A percentile compares a stretch with the other conserved stretches of the same genome.
These are phyloP conservation scores for Oncorhynchus clarkii DNA, from an alignment of 2,113 vertebrate species.

Conservation along the genomic window DNA sequence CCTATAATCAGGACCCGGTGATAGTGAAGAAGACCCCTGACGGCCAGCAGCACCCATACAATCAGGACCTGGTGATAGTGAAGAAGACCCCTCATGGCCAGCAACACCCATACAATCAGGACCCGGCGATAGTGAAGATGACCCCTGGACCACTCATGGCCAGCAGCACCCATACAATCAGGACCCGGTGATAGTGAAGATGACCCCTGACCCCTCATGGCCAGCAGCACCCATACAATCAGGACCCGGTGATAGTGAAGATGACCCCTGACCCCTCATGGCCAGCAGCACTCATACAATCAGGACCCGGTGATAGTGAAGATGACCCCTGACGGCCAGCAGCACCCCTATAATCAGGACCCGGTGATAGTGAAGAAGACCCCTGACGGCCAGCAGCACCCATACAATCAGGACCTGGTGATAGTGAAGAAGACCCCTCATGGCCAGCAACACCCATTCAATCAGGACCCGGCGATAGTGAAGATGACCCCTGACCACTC, in stretches of 20 bases:
- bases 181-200: conserved; percentile 10
- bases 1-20: conserved; percentile 4
- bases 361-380: conserved; percentile 22
- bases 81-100: conserved; percentile 1
- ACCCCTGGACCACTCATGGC: not conserved
- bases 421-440: conserved; percentile 10
- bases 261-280: conserved; percentile 6
- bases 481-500: not conserved
- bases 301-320: not conserved
- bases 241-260: not conserved
- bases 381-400: conserved; percentile 22
- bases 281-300: conserved; percentile 26
- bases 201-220: conserved; percentile 32
- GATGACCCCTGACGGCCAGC: too few species aligned
- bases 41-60: conserved; percentile 35
- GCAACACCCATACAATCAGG: not conserved
- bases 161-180: conserved; percentile 37
- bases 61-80: conserved; percentile 18
- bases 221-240: conserved; percentile 24
- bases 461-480: conserved; percentile 18
- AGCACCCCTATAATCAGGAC: conserved; percentile 7
- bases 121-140: conserved; percentile 25
- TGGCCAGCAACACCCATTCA: conserved; percentile 34
- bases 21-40: conserved; percentile 11
- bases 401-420: conserved; percentile 4